Base-by-base conservation (phyloP, 2,888 invertebrate species). In the Emesis castigata region DNA sequence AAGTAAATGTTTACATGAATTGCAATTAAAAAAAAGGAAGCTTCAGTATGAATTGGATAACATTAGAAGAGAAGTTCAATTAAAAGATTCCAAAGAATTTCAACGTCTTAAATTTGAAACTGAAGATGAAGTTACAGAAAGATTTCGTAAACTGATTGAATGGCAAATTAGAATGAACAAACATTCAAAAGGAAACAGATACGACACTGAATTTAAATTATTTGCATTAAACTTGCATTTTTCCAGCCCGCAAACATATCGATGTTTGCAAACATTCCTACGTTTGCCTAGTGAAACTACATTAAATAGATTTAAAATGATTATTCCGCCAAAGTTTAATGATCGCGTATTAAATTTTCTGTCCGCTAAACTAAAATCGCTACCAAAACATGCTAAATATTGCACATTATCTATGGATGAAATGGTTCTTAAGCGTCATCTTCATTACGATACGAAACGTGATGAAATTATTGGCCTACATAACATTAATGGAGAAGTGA, bases 221-320 rank as follows among this genome's bases (percentile, higher is more conserved):
- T 83, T 86, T 61, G 80, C 81, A 53, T 77, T 83, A 11, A 86
- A 80, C 73, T 48, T 86, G 16, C 56, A 80, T 75, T 83, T 83
- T 48, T 69, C 68, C 1, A 64, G 84, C 58, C 84, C 83, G 72
- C 64, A 22, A 9, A 75, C 77, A 9, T 85, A 86, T 56, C 73
- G 76, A 70, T 79, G 79, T 79, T 73, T 82, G 20, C 69, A 73
- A 74, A 84, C 76, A 14, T 82, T 48, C 6, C 6, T 48, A 31
- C 73, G 72, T 69, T 82, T 64, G n/a, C 81, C 84, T 20, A 71
- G 78, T 8, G 65, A 75, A 26, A 22, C 26, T 16, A 82, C 82
- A 6, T 72, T 86, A 61, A 62, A 75, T 77, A 82, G 69, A 34
- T 79, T 80, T 73, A 69, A 79, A 62, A 79, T 39, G 70, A 79